Percentiles rank a stretch among this genome's conserved stretches.
These are phyloP conservation scores for Eubasilissa splendida DNA, from an alignment of 2,888 invertebrate genomes.

Conservation along the genomic window DNA sequence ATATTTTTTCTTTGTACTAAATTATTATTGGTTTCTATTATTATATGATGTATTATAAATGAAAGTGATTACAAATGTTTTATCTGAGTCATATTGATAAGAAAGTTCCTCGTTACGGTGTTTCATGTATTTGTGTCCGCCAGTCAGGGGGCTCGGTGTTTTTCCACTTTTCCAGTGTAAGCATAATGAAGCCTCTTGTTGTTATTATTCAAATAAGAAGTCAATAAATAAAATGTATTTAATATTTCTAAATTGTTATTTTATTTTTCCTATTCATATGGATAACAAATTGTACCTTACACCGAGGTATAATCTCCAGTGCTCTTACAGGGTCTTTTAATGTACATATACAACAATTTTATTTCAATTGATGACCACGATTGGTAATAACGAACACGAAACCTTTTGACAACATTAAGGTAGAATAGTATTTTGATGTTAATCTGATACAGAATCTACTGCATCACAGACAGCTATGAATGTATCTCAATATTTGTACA, in stretches of 20 bases:
- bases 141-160: conserved; percentile 38
- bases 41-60: conserved; percentile 1
- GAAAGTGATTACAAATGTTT: conserved; percentile 25
- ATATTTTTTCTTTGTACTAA: no score
- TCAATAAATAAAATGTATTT: conserved; percentile 53
- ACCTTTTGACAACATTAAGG: no score
- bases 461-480: no score
- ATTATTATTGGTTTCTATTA: not conserved
- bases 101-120: conserved; percentile 50
- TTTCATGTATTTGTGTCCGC: conserved; percentile 43
- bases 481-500: no score
- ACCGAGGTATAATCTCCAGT: no score
- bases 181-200: conserved; percentile 44
- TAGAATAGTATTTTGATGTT: no score
- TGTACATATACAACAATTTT: no score
- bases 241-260: conserved; percentile 46
- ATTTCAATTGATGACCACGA: no score
- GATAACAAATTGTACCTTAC: no score
- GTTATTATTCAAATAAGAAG: conserved; percentile 40
- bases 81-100: conserved; percentile 36
- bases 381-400: no score
- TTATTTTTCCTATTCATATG: not conserved
- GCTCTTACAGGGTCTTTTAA: no score
- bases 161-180: conserved; percentile 35
- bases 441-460: no score